Evolutionary conservation across 2,888 invertebrate genomes (phyloP), one percentile per base, ranked within the genome.

Genomic region (Euzophera pinguis): DNA sequence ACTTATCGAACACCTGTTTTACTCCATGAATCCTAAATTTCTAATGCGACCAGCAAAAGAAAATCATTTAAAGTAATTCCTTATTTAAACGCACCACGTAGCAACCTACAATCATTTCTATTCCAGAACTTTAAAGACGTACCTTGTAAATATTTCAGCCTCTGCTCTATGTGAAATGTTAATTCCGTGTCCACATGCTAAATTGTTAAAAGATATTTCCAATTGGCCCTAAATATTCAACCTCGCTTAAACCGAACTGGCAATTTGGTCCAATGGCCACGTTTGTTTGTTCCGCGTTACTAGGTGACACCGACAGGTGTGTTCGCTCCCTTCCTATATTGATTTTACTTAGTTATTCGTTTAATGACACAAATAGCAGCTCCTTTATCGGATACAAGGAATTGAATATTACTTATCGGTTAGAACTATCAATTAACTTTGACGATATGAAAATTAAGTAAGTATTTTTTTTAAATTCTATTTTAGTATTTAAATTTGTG

Each of bases 271-370:
- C 45, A 32, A 45, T 45, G 16, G 45, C 32, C 16, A 16, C 32
- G 45, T 45, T 43, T 83, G 83, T 84, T 84, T 81, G 82, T 55
- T 55, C 54, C 56, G 58, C 61, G 84, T 84, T 72, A 81, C 84
- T 80, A 80, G 81, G 80, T 68, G 70, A 83, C 77, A 58, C 16
- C 48, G 56, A 59, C 83, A 81, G 77, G 76, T 80, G 82, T 65
- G 58, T 58, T 53, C 58, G 61, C 66, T 83, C 77, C 73, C 79
- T 69, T 67, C 61, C 54, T 56, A 34, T 78, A 84, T 84, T 69
- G 83, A 84, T 84, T 79, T 73, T 69, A 54, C 62, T 57, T 45
- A 35, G 54, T 61, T 55, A 59, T 58, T 58, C 43, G 54, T 60
- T 48, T 58, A 56, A 60, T 60, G 55, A 58, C 57, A 58, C 52